Percentiles rank a stretch among this genome's conserved stretches.
These are phyloP conservation scores for Gambusia affinis DNA, from an alignment of 2,113 vertebrate genomes.

Conservation along the genomic window DNA sequence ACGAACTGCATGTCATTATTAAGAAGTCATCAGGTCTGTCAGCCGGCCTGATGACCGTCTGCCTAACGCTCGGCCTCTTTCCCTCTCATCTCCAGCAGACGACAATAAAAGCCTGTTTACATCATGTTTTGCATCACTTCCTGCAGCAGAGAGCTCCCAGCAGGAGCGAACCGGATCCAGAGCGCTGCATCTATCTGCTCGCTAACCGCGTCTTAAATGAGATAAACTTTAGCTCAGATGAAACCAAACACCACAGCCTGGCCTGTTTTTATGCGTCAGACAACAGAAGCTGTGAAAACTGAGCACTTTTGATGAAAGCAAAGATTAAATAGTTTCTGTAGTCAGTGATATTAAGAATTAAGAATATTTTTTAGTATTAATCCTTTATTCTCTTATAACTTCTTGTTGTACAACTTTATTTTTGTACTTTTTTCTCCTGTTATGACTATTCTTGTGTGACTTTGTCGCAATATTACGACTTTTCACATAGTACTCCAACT, in stretches of 20 bases:
- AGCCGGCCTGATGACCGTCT: background rate
- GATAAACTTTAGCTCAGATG: background rate
- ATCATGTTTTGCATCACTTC: slow-evolving; percentile 26
- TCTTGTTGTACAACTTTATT: no score
- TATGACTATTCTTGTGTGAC: no score
- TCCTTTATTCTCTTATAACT: no score
- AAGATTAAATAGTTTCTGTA: no score
- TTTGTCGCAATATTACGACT: no score
- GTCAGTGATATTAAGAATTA: no score
- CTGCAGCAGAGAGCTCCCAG: slow-evolving; percentile 7
- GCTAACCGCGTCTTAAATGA: background rate
- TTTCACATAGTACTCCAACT: no score
- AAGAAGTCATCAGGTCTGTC: background rate
- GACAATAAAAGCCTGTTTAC: slow-evolving; percentile 18
- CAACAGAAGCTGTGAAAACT: background rate
- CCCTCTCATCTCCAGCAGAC: background rate
- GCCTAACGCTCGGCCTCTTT: slow-evolving; percentile 1
- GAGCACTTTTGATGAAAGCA: no score
- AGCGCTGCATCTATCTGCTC: background rate
- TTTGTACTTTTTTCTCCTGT: no score
- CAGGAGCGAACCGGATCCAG: background rate
- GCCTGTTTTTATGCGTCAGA: background rate
- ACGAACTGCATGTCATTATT: slow-evolving; percentile 1
- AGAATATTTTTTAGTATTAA: no score
- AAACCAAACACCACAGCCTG: background rate